phyloP scores from a whole-genome alignment of 2,888 invertebrate genomes.

The Hedychridium roseum region DNA sequence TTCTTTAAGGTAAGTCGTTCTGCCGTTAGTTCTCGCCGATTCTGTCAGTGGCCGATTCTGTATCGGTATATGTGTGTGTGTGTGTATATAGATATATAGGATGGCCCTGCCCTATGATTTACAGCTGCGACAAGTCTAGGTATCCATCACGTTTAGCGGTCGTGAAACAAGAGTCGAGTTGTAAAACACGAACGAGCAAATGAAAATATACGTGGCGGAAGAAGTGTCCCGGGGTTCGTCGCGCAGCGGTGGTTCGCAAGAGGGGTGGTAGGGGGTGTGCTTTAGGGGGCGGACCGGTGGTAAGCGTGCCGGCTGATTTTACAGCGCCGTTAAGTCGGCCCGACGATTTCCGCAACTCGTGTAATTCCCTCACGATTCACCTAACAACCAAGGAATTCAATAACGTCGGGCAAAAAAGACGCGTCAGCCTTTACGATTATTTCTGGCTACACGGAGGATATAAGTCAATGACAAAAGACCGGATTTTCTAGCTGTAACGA shows the following conservation, averaged over 20 bases:
- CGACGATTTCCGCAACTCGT: conserved; percentile 39
- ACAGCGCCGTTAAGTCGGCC: conserved; percentile 44
- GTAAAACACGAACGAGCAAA: conserved; percentile 56
- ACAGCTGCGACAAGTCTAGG: conserved; percentile 39
- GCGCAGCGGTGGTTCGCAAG: conserved; percentile 26
- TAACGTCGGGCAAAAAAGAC: too few species aligned
- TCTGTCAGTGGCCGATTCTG: too few species aligned
- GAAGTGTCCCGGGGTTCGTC: conserved; percentile 38
- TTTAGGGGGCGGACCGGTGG: conserved; percentile 11
- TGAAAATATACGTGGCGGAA: conserved; percentile 55
- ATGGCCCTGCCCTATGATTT: conserved; percentile 54
- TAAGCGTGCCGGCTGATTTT: conserved; percentile 40
- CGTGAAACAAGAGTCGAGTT: conserved; percentile 55
- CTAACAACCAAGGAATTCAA: too few species aligned
- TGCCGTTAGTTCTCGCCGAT: too few species aligned
- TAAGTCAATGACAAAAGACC: too few species aligned
- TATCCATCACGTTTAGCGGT: conserved; percentile 55
- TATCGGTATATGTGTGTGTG: too few species aligned
- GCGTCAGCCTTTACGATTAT: too few species aligned
- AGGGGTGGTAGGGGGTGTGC: conserved; percentile 20
- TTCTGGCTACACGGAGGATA: too few species aligned
- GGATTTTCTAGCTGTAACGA: too few species aligned
- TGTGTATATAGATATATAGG: too few species aligned
- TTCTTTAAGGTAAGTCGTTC: too few species aligned
- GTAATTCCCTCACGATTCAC: conserved; percentile 41